Conservation (phyloP, 2,113 vertebrate genomes). For the Cervus canadensis region DNA sequence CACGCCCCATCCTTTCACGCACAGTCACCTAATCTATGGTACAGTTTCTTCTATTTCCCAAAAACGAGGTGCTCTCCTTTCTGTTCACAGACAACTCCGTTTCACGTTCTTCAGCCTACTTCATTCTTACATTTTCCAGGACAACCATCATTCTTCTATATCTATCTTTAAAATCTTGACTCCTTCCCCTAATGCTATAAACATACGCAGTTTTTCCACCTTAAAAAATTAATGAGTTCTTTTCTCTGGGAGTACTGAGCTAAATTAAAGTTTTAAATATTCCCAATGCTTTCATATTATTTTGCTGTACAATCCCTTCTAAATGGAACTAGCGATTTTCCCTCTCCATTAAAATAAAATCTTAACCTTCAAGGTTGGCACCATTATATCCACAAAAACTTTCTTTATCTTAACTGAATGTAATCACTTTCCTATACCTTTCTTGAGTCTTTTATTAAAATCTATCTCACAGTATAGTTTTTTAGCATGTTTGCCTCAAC, state of each 20-base stretch:
- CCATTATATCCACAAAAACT: not conserved
- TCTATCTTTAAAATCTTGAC: not conserved
- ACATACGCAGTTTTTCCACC: not conserved
- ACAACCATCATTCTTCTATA: not conserved
- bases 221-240: not conserved
- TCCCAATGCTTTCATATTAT: not conserved
- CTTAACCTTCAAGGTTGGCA: not conserved
- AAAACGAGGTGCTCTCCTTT: not conserved
- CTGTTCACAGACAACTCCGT: not conserved
- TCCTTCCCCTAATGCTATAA: not conserved
- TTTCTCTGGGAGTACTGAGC: not conserved
- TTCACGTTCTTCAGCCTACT: not conserved
- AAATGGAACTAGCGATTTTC: not conserved
- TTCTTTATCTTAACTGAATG: not conserved
- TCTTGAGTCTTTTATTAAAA: not conserved
- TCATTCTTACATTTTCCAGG: not conserved
- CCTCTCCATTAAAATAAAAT: not conserved
- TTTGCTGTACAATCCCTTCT: not conserved
- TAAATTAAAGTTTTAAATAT: not conserved
- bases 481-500: not conserved
- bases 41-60: not conserved
- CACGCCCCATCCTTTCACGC: rapidly evolving
- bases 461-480: not conserved
- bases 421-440: not conserved
- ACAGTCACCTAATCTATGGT: not conserved